A percentile compares a stretch with the other conserved stretches of the same genome.
Evolutionary conservation across 2,888 invertebrate species (phyloP).

Genomic region (Drosophila vallismaia): DNA sequence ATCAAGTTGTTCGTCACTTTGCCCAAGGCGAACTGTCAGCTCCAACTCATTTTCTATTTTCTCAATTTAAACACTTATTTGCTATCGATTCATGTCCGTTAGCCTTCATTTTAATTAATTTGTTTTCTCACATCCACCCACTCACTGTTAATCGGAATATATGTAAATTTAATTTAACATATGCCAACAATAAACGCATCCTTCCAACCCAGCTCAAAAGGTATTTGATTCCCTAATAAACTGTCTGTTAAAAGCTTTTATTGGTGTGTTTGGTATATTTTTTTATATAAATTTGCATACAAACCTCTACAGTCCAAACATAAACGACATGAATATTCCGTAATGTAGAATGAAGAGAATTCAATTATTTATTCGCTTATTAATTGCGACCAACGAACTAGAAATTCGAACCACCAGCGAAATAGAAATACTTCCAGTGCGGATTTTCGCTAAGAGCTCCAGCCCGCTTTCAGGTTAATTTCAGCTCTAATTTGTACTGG

Average conservation of each 20-base stretch:
- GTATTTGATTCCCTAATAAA: not conserved
- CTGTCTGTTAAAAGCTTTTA: conserved; percentile 1
- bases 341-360: not conserved
- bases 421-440: not conserved
- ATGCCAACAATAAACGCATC: conserved; percentile 32
- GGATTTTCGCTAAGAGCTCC: not conserved
- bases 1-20: not conserved
- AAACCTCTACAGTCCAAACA: conserved; percentile 33
- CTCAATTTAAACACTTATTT: conserved; percentile 25
- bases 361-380: conserved; percentile 9
- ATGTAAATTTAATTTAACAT: conserved; percentile 43
- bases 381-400: not conserved
- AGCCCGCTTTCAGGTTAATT: conserved; percentile 2
- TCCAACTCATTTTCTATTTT: not conserved
- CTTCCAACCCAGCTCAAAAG: not conserved
- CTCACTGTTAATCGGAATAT: conserved; percentile 2
- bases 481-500: not conserved
- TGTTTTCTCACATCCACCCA: conserved; percentile 4
- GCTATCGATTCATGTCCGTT: conserved; percentile 19
- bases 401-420: not conserved
- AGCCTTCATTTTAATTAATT: conserved; percentile 53
- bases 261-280: not conserved
- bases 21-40: conserved; percentile 6
- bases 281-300: not conserved
- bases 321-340: conserved; percentile 21